phyloP scores from a whole-genome alignment of 2,888 invertebrate genomes.

The Cantharis rustica region DNA sequence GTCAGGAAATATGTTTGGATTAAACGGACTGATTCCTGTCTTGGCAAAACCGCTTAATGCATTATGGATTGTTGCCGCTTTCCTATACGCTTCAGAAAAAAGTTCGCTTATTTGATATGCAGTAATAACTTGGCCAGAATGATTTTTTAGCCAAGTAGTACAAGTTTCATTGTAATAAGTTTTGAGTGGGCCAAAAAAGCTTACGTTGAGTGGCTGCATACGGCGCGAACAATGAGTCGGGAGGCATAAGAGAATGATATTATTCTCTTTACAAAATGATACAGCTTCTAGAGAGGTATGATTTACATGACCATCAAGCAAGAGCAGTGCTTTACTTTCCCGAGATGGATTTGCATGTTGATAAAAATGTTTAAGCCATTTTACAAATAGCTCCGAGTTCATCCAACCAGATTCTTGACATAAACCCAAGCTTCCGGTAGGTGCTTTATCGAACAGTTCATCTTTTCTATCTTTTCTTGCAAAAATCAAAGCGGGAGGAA shows the following conservation, averaged over 20 bases:
- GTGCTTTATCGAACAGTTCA: slow-evolving; percentile 28
- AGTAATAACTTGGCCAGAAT: slow-evolving; percentile 1
- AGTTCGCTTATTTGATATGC: neutral
- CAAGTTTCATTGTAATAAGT: neutral
- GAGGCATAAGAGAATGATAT: neutral
- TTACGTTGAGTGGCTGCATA: slow-evolving; percentile 6
- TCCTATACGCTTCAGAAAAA: slow-evolving; percentile 6
- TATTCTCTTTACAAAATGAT: neutral
- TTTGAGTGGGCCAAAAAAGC: slow-evolving; percentile 13
- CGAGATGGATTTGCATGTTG: neutral
- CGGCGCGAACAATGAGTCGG: slow-evolving; percentile 8
- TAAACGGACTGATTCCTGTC: slow-evolving; percentile 8
- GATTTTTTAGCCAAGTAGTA: slow-evolving; percentile 9
- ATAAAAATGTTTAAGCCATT: slow-evolving; percentile 20
- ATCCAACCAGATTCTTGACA: slow-evolving; percentile 17
- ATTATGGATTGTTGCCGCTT: slow-evolving; percentile 6
- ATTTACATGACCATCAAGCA: slow-evolving; percentile 18
- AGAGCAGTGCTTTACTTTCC: slow-evolving; percentile 13
- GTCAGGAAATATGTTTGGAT: slow-evolving; percentile 6
- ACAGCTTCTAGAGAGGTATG: slow-evolving; percentile 13
- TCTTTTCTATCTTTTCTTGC: slow-evolving; percentile 33
- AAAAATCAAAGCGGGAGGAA: slow-evolving; percentile 38
- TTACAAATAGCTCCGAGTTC: slow-evolving; percentile 24
- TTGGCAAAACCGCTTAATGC: slow-evolving; percentile 3
- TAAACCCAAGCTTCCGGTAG: slow-evolving; percentile 9